These are phyloP conservation scores for Balanococcus diminutus DNA, from an alignment of 2,888 invertebrate genomes.

Conservation along the genomic window DNA sequence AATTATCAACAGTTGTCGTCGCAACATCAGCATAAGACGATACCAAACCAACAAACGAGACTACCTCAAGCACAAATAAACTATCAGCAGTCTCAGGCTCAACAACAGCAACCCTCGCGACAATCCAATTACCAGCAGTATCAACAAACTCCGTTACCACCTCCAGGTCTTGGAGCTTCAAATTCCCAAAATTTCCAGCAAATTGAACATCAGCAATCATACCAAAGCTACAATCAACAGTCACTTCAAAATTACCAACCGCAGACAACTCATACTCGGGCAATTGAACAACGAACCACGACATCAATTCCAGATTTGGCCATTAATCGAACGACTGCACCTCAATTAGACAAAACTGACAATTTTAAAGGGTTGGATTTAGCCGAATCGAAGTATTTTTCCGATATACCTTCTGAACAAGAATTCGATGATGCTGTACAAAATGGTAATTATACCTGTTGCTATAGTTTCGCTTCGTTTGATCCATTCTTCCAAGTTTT, in stretches of 20 bases:
- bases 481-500: neutral
- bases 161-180: too few relatives aligned
- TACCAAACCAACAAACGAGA: neutral
- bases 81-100: neutral
- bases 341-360: neutral
- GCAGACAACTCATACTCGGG: neutral
- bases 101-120: neutral
- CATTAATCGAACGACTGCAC: neutral
- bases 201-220: neutral
- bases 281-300: neutral
- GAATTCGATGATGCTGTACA: conserved; percentile 8
- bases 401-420: conserved; percentile 44
- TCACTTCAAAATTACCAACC: neutral
- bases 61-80: neutral
- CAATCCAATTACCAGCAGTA: neutral
- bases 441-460: conserved; percentile 50
- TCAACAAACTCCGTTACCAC: neutral
- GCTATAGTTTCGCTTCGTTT: too few relatives aligned
- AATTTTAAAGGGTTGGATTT: conserved; percentile 42
- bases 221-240: neutral
- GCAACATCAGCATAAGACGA: neutral
- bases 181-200: neutral
- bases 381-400: conserved; percentile 53
- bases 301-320: neutral
- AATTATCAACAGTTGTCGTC: neutral